Base-by-base conservation (phyloP, 2,797 vertebrate species). In the Acipenser ruthenus region DNA sequence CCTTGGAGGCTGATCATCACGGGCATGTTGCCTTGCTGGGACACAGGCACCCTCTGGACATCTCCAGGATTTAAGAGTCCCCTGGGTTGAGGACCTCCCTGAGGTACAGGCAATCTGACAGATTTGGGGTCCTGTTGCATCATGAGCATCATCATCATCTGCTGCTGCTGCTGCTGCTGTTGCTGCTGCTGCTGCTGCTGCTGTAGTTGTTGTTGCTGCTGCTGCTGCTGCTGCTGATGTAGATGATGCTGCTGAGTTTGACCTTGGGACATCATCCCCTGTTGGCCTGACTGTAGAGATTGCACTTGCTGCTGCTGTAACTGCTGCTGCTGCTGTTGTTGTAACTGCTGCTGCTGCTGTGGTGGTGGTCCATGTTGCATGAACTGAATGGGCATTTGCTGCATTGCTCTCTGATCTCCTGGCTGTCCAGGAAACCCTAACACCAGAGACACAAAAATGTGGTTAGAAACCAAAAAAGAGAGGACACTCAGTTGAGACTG, bases 71-170 rank as follows among this genome's bases (percentile, higher is more conserved):
- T 95, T 70, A 90, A 83, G 67, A 95, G 83, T 7, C 86, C 87
- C 53, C 95, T 82, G 6, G 93, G 86, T 1, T 93, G 88, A n/a
- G 94, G 95, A 50, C 92, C 86, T 68, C 89, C 91, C 68, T 93
- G 91, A 55, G 94, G 88, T 23, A 94, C 83, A 10, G 94, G 89
- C 84, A 97, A 91, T 71, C 94, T 92, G 79, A 92, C 92, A 15
- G 96, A 92, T 63, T 93, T 92, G 73, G 94, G 90, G 66, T 99
- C 95, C 77, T 97, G 94, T 69, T 97, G 95, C 90, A 96, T 95
- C 90, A 96, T 95, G 53, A 97, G 78, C 92, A 97, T 93, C 93
- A 97, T 94, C 88, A 97, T 93, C 92, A 94, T 93, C 70, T 96
- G 88, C 55, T 93, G 83, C 8, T 94, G 92, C 62, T 95, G 91